phyloP scores from a whole-genome alignment of 2,113 vertebrate species.

The Petrocephalus microphthalmus region DNA sequence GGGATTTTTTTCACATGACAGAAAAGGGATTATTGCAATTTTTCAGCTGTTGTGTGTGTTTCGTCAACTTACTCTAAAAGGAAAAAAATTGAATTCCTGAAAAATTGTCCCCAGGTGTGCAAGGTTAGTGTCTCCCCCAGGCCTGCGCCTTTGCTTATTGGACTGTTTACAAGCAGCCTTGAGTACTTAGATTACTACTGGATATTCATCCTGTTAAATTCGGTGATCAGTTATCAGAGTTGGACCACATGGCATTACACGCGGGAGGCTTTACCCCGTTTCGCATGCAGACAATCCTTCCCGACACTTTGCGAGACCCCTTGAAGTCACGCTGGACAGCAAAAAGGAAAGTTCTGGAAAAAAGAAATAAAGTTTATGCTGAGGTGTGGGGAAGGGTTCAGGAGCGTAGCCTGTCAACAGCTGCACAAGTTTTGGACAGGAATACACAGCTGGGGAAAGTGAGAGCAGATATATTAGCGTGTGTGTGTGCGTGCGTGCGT shows the following conservation, averaged over 20 bases:
- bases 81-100: background rate
- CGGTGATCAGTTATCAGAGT: background rate
- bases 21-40: conserved; percentile 9
- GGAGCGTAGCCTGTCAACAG: background rate
- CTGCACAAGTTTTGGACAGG: background rate
- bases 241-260: background rate
- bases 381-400: background rate
- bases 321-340: background rate
- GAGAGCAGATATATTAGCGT: background rate
- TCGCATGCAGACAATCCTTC: background rate
- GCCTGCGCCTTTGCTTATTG: background rate
- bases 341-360: background rate
- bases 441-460: conserved; percentile 9
- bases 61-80: background rate
- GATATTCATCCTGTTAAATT: background rate
- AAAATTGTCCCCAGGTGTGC: background rate
- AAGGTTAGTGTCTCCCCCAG: background rate
- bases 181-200: background rate
- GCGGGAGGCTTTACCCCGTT: background rate
- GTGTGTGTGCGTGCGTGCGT: background rate
- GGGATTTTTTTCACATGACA: conserved; percentile 3
- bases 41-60: background rate
- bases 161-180: background rate
- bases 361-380: background rate
- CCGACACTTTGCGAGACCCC: background rate